These are phyloP conservation scores for Heterodera filipjevi DNA, from an alignment of 2,888 invertebrate species.

Conservation along the genomic window DNA sequence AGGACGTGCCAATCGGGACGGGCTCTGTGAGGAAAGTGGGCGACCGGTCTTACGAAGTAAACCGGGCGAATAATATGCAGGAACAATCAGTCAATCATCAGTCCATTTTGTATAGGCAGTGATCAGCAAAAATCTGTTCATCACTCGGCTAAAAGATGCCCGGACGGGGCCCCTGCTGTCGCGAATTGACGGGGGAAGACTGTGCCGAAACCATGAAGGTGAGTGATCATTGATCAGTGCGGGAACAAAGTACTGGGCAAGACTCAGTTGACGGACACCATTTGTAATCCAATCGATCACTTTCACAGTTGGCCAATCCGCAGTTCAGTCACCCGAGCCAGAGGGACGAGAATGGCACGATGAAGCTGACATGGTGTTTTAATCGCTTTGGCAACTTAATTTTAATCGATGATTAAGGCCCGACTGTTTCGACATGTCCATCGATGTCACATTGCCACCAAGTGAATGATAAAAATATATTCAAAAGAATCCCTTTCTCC, in stretches of 20 bases:
- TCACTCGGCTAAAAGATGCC: slow-evolving; percentile 60
- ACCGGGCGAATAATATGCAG: background rate
- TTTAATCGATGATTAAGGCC: slow-evolving; percentile 45
- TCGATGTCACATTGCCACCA: slow-evolving; percentile 63
- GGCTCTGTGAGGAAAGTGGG: slow-evolving; percentile 57
- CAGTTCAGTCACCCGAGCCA: slow-evolving; percentile 48
- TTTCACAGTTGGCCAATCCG: slow-evolving; percentile 53
- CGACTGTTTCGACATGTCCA: slow-evolving; percentile 63
- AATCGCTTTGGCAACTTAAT: background rate
- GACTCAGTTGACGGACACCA: background rate
- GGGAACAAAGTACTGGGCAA: background rate
- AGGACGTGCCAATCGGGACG: slow-evolving; percentile 64
- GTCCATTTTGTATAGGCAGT: slow-evolving; percentile 51
- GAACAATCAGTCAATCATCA: too few relatives aligned
- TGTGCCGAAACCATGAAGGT: slow-evolving; percentile 59
- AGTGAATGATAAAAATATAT: slow-evolving; percentile 22
- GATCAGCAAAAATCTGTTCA: slow-evolving; percentile 62
- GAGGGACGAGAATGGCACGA: slow-evolving; percentile 53
- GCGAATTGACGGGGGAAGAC: slow-evolving; percentile 59
- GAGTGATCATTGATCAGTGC: too few relatives aligned
- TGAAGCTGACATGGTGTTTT: slow-evolving; percentile 54
- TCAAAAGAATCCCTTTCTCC: background rate
- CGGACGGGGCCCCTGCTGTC: slow-evolving; percentile 57
- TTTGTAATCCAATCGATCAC: background rate
- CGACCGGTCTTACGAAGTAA: slow-evolving; percentile 55